Percentiles rank a stretch among this genome's conserved stretches.
Evolutionary conservation across 2,797 vertebrate species (phyloP).

Genomic region (Meda fulgida): DNA sequence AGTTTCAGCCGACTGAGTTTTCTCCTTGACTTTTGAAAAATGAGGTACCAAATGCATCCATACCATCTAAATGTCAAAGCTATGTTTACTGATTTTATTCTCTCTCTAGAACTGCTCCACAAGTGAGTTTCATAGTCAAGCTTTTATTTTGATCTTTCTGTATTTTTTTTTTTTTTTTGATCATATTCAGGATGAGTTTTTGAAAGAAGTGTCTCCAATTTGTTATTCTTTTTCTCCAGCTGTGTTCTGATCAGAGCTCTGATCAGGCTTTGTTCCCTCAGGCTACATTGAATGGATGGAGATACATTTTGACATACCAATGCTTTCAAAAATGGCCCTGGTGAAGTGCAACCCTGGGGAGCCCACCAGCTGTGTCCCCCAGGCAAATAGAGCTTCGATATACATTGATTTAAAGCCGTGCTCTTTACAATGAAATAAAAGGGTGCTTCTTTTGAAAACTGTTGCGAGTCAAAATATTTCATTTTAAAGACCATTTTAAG

Average conservation of each 20-base stretch:
- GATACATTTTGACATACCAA: slow-evolving; percentile 41
- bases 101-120: slow-evolving; percentile 25
- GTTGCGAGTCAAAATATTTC: background rate
- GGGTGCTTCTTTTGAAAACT: background rate
- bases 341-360: slow-evolving; percentile 34
- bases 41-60: slow-evolving; percentile 65
- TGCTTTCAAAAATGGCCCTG: slow-evolving; percentile 44
- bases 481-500: background rate
- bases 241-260: slow-evolving; percentile 40
- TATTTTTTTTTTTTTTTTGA: background rate
- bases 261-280: slow-evolving; percentile 49
- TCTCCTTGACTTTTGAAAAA: slow-evolving; percentile 73
- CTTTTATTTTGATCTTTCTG: slow-evolving; percentile 53
- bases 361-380: slow-evolving; percentile 25
- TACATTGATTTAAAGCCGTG: background rate
- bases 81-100: slow-evolving; percentile 23
- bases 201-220: slow-evolving; percentile 7
- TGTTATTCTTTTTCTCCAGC: slow-evolving; percentile 36
- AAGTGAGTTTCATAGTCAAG: slow-evolving; percentile 6
- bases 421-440: background rate
- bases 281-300: slow-evolving; percentile 42
- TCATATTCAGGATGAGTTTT: background rate
- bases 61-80: slow-evolving; percentile 71
- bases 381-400: background rate
- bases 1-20: slow-evolving; percentile 72